phyloP scores from a whole-genome alignment of 2,113 vertebrate genomes.

The Pelmatolapia mariae region DNA sequence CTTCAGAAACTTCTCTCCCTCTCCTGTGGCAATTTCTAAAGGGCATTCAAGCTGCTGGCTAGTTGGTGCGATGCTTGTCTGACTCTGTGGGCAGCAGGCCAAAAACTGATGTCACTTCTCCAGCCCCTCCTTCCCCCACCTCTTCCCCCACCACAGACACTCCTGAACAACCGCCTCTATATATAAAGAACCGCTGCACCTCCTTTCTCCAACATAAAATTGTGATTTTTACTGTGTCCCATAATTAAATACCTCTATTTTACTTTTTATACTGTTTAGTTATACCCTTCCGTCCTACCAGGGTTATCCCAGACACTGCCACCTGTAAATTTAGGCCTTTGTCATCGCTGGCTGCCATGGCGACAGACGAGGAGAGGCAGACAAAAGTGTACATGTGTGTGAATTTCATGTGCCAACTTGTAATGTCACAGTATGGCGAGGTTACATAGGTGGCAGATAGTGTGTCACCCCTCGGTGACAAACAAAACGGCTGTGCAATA shows the following conservation, averaged over 20 bases:
- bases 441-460: constrained; percentile 29
- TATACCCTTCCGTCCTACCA: not conserved
- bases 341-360: not conserved
- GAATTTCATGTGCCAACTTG: constrained; percentile 8
- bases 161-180: not conserved
- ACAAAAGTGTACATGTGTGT: constrained; percentile 9
- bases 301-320: not conserved
- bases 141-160: not conserved
- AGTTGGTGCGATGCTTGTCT: constrained; percentile 39
- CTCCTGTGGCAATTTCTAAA: constrained; percentile 43
- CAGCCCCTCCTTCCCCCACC: not conserved
- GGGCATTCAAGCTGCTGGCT: constrained; percentile 36
- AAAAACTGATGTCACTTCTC: constrained; percentile 37
- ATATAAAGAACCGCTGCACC: constrained; percentile 19
- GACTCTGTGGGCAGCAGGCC: constrained; percentile 32
- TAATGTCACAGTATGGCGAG: not conserved
- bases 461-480: constrained; percentile 14
- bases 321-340: constrained; percentile 20
- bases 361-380: not conserved
- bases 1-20: constrained; percentile 31
- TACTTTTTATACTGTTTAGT: not conserved
- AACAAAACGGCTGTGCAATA: constrained; percentile 59
- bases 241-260: constrained; percentile 19
- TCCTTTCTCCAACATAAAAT: not conserved
- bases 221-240: constrained; percentile 5